These are phyloP conservation scores for Brienomyrus longianalis DNA, from an alignment of 2,113 vertebrate species.

Conservation along the genomic window DNA sequence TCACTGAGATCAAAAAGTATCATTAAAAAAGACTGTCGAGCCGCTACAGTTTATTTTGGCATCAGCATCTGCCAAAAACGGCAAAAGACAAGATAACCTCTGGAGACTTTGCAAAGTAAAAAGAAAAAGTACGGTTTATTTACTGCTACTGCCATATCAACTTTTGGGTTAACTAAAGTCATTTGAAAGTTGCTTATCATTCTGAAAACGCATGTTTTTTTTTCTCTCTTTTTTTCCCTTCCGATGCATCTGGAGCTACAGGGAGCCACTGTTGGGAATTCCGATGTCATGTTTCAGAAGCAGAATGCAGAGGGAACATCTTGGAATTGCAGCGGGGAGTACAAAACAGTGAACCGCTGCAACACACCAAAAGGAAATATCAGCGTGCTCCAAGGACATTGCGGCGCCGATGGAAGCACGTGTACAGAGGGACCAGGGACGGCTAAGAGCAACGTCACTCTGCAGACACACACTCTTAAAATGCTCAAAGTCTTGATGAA, in stretches of 20 bases:
- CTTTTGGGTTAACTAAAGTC: neutral
- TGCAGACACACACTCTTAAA: neutral
- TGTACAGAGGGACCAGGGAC: neutral
- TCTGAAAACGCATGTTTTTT: neutral
- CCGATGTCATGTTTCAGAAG: neutral
- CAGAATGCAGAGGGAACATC: neutral
- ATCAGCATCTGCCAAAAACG: neutral
- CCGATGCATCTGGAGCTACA: conserved; percentile 1
- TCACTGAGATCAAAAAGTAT: conserved; percentile 1
- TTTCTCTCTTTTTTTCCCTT: neutral
- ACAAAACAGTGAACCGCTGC: neutral
- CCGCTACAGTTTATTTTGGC: neutral
- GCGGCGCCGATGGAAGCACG: neutral
- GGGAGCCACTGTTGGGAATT: neutral
- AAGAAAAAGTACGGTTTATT: neutral
- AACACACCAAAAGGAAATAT: neutral
- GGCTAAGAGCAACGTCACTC: neutral
- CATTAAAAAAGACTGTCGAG: neutral
- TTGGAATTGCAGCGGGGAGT: neutral
- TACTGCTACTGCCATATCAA: neutral
- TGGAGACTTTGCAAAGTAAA: neutral
- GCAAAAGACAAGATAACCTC: neutral
- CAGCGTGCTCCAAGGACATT: neutral
- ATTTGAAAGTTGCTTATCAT: neutral
- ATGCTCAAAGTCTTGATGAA: neutral